Evolutionary conservation across 2,797 vertebrate genomes (phyloP), one percentile per base, ranked within the genome.

Genomic region (Premnoplex brunnescens): DNA sequence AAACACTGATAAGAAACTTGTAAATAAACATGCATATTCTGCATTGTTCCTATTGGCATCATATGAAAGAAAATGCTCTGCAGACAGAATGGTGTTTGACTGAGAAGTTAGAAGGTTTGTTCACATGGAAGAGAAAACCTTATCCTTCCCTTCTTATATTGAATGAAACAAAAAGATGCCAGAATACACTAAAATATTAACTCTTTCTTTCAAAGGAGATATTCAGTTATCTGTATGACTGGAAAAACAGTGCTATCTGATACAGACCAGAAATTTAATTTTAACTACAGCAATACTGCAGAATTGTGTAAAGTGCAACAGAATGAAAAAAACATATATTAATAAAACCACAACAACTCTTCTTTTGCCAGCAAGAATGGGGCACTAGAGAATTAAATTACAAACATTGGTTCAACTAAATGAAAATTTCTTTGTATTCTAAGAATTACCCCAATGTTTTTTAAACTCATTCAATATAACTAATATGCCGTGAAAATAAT

Each of bases 321-420:
- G n/a, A 58, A 46, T 58, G 8, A 62, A 67, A 62, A 62, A 63
- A 34, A n/a, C 6, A 37, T 48, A 51, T 15, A 52, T 52, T 52
- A 52, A 30, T 52, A 52, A 30, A 52, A 11, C 17, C 51, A 52
- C 28, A 24, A 32, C 5, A 7, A 6, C 11, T n/a, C 7, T 56
- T 67, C 52, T 23, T 60, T 4, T 1, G 3, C 8, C 0, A 1
- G 10, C 11, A 69, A 15, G 10, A 2, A 0, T 21, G 4, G 8
- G 9, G 4, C 4, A 46, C 54, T 49, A 34, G 4, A 21, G 36
- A 55, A 55, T n/a, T 63, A 59, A 67, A 54, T 44, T 8, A 51
- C 26, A 75, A 27, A 11, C 5, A 21, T 23, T 63, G 10, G 3
- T 89, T 82, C 44, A 1, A 64, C 14, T 62, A n/a, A 55, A 58